Conservation (phyloP, 2,113 vertebrate genomes). For the Lipotes vexillifer region DNA sequence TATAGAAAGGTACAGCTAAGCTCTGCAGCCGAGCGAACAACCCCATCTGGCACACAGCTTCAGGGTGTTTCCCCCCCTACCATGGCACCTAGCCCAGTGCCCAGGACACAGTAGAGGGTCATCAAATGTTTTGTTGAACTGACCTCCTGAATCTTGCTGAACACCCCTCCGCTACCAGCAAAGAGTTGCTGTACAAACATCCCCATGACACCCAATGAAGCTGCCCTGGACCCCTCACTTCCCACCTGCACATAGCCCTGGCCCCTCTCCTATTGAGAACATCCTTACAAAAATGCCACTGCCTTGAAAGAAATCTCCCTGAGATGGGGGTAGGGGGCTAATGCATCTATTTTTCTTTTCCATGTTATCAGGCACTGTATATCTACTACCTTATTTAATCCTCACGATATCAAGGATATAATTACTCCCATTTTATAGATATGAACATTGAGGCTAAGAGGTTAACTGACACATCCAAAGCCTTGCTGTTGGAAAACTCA, state of each 20-base stretch:
- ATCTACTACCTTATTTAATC: not conserved
- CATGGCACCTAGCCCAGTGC: not conserved
- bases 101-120: not conserved
- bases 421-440: not conserved
- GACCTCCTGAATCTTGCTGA: not conserved
- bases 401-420: not conserved
- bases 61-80: not conserved
- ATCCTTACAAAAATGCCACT: not conserved
- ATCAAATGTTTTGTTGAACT: not conserved
- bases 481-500: not conserved
- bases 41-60: not conserved
- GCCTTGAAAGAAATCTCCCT: not conserved
- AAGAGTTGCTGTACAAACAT: not conserved
- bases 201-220: not conserved
- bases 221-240: not conserved
- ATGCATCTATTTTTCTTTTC: not conserved
- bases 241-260: not conserved
- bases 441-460: not conserved
- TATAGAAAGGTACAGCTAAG: constrained; percentile 47
- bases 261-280: not conserved
- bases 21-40: not conserved
- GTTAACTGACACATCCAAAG: not conserved
- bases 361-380: not conserved
- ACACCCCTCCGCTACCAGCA: not conserved
- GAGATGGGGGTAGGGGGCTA: not conserved